Evolutionary conservation across 2,113 vertebrate genomes (phyloP), one percentile per base, ranked within the genome.

Genomic region (Onychostruthus taczanowskii): DNA sequence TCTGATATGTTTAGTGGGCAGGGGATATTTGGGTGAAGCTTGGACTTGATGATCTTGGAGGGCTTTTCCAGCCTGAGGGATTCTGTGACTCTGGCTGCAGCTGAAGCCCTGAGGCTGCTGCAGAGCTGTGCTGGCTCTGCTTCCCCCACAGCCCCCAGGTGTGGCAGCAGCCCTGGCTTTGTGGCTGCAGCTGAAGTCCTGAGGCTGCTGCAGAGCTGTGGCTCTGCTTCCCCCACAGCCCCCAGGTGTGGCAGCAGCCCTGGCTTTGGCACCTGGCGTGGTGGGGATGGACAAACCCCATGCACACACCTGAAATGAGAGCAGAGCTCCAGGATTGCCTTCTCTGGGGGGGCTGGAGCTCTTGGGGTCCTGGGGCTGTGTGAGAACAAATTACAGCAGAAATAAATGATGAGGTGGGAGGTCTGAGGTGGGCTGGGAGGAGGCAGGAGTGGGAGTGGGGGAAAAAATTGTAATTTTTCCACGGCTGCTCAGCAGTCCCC

Each of bases 211-310:
- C 3, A 61, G 88, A 13, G 23, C 19, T 18, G 33, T 15, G 17
- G 16, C 24, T 30, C 50, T 35, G 15, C 44, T 35, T 16, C 19
- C 23, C 16, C 58, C 22, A 20, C 2, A 46, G 7, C 44, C 15
- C 44, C 62, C 55, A 0, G 0, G 3, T 1, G 78, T 1, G 16
- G 19, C 49, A 69, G 56, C 59, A 13, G 5, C 4, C 1, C 1
- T 8, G 6, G 37, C 1, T 53, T 16, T 20, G 67, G 66, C 5
- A 7, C 39, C 43, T 41, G 5, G 19, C 1, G 4, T 11, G 50
- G 27, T 28, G 27, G 50, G 50, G 27, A 28, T 28, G 30, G 35
- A 4, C 50, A 47, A 52, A 39, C 6, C 11, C 20, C 8, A 1
- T 0, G 4, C 41, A 15, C 28, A 11, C 8, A 1, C 49, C 74